Base-by-base conservation (phyloP, 64 coral and sea anemone species). In the Montipora cactus region DNA sequence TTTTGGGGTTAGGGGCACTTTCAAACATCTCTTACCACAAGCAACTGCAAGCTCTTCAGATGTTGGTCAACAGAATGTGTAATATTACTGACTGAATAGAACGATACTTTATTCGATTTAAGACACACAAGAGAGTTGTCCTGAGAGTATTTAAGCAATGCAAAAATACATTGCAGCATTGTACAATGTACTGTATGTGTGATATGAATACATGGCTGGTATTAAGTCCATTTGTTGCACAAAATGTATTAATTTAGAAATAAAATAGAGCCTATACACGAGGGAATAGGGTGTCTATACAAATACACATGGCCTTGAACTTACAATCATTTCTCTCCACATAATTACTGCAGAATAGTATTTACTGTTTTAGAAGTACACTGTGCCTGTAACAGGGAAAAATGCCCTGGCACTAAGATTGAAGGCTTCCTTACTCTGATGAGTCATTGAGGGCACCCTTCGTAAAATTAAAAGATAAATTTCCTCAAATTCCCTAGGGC, bases 391-490 rank as follows among this genome's bases (percentile, higher is more conserved):
- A 55, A 55, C 0, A 55, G 52, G 52, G 52, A 55, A 55, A 57
- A 57, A 11, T 57, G 53, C 53, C 53, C 11, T 6, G 53, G 53
- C 11, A 57, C 53, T 11, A 57, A 57, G 53, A 8, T 6, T 57
- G 53, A 57, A 57, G 2, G 11, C 53, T 57, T 6, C 53, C 53
- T 78, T 78, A 23, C 22, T 23, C 22, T 23, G 22, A 23, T 23
- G 22, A 23, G 22, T 23, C 22, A 23, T 23, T 23, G 22, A 23
- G 22, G 22, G 22, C 22, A 23, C 0, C 22, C 22, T 23, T 23
- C 4, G 75, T 49, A 78, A 78, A 78, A 78, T 78, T 78, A 78
- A 78, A 78, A 78, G 45, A 78, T 15, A 78, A 14, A 78, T 78
- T 78, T 48, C 75, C 44, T 78, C 37, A 18, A 48, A 78, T 47